Evolutionary conservation across 1,140 invertebrate genomes (phyloP).

Genomic region (Microplitis mediator): DNA sequence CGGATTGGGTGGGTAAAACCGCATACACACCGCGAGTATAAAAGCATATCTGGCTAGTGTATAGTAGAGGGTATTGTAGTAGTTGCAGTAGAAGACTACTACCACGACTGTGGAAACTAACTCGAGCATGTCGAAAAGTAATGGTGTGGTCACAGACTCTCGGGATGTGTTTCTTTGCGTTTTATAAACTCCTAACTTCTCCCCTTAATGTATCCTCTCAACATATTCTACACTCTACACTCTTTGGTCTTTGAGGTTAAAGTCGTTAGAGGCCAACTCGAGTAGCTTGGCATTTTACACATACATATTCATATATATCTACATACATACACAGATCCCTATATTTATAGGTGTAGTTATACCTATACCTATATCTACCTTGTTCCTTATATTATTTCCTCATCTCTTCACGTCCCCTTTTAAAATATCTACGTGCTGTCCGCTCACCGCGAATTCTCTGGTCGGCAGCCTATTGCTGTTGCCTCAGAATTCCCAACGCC

Average conservation of each 20-base stretch:
- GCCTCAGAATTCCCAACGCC: slow-evolving; percentile 10
- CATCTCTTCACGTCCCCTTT: background rate
- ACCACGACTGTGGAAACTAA: slow-evolving; percentile 18
- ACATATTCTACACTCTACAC: background rate
- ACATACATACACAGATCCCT: background rate
- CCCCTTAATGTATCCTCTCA: background rate
- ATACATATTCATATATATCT: too few relatives aligned
- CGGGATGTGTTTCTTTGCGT: background rate
- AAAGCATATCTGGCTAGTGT: background rate
- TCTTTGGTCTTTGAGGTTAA: slow-evolving; percentile 10
- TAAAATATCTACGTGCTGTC: too few relatives aligned
- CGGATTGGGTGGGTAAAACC: slow-evolving; percentile 7
- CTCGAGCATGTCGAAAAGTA: slow-evolving; percentile 28
- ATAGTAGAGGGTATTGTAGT: background rate
- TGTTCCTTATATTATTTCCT: background rate
- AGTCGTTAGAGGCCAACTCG: slow-evolving; percentile 15
- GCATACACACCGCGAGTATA: background rate
- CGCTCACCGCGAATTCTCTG: background rate
- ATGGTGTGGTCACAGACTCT: slow-evolving; percentile 15
- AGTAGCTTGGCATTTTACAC: background rate
- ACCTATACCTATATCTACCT: background rate
- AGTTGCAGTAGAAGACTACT: too few relatives aligned
- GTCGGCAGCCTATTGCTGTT: background rate
- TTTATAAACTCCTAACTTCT: background rate
- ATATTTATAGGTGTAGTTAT: background rate